A percentile compares a stretch with the other conserved stretches of the same genome.
Evolutionary conservation across 2,888 invertebrate genomes (phyloP).

Genomic region (Spilarctia lutea): DNA sequence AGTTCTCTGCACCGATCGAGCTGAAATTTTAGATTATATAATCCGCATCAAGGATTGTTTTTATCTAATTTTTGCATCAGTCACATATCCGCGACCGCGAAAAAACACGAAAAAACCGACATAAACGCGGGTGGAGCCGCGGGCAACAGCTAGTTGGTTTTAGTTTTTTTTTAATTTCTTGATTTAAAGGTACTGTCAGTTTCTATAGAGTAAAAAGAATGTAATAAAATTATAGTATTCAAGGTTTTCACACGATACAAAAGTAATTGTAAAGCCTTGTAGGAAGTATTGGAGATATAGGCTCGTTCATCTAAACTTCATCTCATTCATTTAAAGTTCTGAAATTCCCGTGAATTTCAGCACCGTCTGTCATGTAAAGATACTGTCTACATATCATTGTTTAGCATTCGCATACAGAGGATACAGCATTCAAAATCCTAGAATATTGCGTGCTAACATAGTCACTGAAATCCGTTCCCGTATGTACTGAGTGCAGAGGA

Average conservation of each 20-base stretch:
- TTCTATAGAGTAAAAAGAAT: too few relatives aligned
- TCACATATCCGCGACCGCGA: too few relatives aligned
- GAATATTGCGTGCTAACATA: conserved; percentile 6
- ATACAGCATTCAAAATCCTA: conserved; percentile 1
- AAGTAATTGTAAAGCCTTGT: neutral
- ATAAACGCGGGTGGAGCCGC: too few relatives aligned
- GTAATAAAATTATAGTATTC: too few relatives aligned
- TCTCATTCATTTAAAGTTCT: neutral
- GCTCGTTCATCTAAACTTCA: neutral
- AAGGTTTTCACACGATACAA: neutral
- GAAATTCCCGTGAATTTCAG: neutral
- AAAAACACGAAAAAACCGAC: too few relatives aligned
- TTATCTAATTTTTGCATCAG: too few relatives aligned
- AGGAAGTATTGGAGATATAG: neutral
- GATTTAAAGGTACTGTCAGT: too few relatives aligned
- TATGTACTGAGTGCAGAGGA: conserved; percentile 7
- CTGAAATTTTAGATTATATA: too few relatives aligned
- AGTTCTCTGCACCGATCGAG: too few relatives aligned
- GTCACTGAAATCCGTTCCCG: conserved; percentile 9
- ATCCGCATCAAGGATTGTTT: too few relatives aligned
- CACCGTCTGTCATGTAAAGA: neutral
- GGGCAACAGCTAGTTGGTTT: too few relatives aligned
- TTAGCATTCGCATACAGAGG: neutral
- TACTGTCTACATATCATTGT: neutral
- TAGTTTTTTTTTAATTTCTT: too few relatives aligned